Evolutionary conservation across 2,113 vertebrate species (phyloP), one percentile per base, ranked within the genome.

Genomic region (Thalassoma bifasciatum): DNA sequence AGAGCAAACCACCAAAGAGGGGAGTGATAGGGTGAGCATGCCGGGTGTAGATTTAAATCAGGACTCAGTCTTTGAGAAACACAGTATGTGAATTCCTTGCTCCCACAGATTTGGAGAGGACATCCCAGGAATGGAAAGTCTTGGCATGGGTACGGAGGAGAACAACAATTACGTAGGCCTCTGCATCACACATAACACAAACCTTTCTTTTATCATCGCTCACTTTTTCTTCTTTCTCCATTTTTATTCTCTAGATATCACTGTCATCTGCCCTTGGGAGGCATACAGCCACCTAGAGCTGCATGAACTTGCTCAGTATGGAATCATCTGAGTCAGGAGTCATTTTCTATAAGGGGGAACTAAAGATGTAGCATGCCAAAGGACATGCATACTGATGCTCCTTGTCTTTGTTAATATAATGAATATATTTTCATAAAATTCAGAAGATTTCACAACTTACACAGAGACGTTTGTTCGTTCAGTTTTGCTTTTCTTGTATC

Each of bases 211-310:
- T 26, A 72, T 11, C 23, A 11, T 40, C 1, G 49, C 22, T 57
- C 3, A 21, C 1, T 36, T 1, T 38, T 58, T 13, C 44, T 67
- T 71, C 34, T 37, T 52, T 46, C 30, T 30, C 6, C 30, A 4
- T 30, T 30, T 30, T 30, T 30, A 2, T 38, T 14, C 67, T 70
- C 10, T 22, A 97, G 96, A 98, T 59, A 95, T 98, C 87, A 98
- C 94, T 0, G 95, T 97, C 83, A 97, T 98, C 93, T 97, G 96
- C 69, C 96, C 96, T 0, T 98, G 97, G 97, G 96, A 98, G 85
- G 96, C 95, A 44, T 97, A 96, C 94, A 97, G 93, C 86, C 97
- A 98, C 79, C 92, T 96, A 92, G 95, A 98, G 88, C 93, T 98
- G 60, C 96, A 97, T 13, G 96, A 97, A 81, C 90, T 97, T 79